A percentile compares a stretch with the other conserved stretches of the same genome.
These are phyloP conservation scores for Scaptomyza caliginosa DNA, from an alignment of 2,888 invertebrate genomes.

Conservation along the genomic window DNA sequence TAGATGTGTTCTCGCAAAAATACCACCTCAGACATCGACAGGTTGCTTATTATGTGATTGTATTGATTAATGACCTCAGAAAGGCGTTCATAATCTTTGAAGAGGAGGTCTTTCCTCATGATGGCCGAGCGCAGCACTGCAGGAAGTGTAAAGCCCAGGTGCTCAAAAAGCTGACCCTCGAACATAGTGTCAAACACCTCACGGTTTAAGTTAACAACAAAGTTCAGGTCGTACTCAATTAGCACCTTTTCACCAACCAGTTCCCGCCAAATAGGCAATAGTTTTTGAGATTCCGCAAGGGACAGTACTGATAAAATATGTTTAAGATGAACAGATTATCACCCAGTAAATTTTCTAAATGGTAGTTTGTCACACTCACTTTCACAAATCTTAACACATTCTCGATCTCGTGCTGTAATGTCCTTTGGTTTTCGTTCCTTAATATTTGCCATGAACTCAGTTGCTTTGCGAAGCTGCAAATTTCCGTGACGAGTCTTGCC, in stretches of 20 bases:
- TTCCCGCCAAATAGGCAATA: conserved; percentile 88
- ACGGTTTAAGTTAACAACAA: conserved; percentile 87
- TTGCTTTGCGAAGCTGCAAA: conserved; percentile 71
- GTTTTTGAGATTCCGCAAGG: conserved; percentile 74
- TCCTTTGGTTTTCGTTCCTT: conserved; percentile 69
- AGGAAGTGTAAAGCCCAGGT: conserved; percentile 87
- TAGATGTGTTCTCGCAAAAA: conserved; percentile 88
- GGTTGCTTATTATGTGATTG: conserved; percentile 87
- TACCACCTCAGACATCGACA: conserved; percentile 89
- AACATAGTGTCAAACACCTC: conserved; percentile 88
- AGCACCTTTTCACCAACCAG: conserved; percentile 88
- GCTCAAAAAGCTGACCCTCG: conserved; percentile 91
- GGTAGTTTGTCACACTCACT: conserved; percentile 66
- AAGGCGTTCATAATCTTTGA: conserved; percentile 88
- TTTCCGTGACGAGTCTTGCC: conserved; percentile 70
- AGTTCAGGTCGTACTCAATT: conserved; percentile 88
- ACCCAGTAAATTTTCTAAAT: background rate
- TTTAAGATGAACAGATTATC: background rate
- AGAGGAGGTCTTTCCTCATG: conserved; percentile 85
- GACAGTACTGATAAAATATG: conserved; percentile 70
- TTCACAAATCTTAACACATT: conserved; percentile 80
- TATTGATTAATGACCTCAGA: conserved; percentile 87
- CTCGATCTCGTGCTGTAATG: conserved; percentile 54
- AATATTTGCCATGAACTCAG: conserved; percentile 60
- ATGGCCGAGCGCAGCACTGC: conserved; percentile 85